Percentiles rank a stretch among this genome's conserved stretches.
These are phyloP conservation scores for Coronaproctus castanopsis DNA, from an alignment of 2,888 invertebrate genomes.

Conservation along the genomic window DNA sequence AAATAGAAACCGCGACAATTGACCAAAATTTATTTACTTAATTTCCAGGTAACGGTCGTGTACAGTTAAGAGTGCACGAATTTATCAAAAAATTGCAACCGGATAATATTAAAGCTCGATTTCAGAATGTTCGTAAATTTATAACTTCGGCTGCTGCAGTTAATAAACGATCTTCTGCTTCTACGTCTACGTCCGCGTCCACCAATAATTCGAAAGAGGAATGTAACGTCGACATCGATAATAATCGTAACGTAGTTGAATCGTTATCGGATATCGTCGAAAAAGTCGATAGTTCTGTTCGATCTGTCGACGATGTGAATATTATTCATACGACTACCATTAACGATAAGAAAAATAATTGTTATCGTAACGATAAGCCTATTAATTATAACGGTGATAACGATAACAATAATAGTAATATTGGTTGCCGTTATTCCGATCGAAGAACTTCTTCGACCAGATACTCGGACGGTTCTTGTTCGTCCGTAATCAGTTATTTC, in stretches of 20 bases:
- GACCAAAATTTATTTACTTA: no score
- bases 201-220: not conserved
- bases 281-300: not conserved
- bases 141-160: not conserved
- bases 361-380: not conserved
- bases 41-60: not conserved
- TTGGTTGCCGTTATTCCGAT: no score
- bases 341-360: not conserved
- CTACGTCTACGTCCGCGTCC: not conserved
- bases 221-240: not conserved
- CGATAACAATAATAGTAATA: no score
- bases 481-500: not conserved
- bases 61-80: slow-evolving; percentile 24
- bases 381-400: no score
- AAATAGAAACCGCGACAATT: no score
- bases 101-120: slow-evolving; percentile 3
- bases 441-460: not conserved
- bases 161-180: not conserved
- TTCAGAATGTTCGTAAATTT: slow-evolving; percentile 7
- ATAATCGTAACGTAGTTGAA: not conserved
- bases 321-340: not conserved
- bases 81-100: slow-evolving; percentile 11
- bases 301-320: no score
- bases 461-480: not conserved
- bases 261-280: not conserved